Conservation (phyloP, 2,797 vertebrate species). For the Neomorphus geoffroyi region DNA sequence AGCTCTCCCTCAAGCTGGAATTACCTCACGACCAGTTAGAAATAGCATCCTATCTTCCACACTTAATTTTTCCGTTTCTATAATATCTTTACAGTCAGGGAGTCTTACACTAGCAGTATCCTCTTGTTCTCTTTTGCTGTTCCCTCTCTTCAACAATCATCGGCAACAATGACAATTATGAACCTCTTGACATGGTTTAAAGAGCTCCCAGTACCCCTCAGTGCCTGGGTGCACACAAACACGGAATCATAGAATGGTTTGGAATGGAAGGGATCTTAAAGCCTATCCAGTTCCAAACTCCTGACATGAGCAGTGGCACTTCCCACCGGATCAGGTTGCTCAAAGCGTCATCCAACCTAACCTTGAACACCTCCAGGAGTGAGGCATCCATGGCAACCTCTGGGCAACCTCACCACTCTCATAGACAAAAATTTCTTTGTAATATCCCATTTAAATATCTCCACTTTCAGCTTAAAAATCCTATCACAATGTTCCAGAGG, state of each 20-base stretch:
- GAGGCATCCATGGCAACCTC: too few species aligned
- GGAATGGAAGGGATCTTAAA: too few species aligned
- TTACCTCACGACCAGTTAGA: not conserved
- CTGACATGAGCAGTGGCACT: too few species aligned
- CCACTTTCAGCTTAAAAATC: too few species aligned
- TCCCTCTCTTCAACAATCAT: not conserved
- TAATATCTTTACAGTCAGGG: not conserved
- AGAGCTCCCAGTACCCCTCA: not conserved
- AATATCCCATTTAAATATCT: too few species aligned
- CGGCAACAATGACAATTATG: not conserved
- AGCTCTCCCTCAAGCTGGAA: not conserved
- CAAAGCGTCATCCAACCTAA: too few species aligned
- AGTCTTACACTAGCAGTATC: fast-evolving
- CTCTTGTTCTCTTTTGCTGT: not conserved
- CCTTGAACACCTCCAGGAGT: too few species aligned
- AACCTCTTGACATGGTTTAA: not conserved
- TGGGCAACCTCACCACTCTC: too few species aligned
- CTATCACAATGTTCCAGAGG: not conserved
- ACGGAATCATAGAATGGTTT: too few species aligned
- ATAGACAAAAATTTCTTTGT: too few species aligned
- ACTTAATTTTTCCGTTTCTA: not conserved
- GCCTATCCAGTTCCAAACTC: too few species aligned
- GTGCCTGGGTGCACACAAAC: not conserved
- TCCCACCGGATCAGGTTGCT: too few species aligned
- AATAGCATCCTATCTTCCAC: not conserved